Evolutionary conservation across 2,113 vertebrate genomes (phyloP).

Genomic region (Corythoichthys intestinalis): DNA sequence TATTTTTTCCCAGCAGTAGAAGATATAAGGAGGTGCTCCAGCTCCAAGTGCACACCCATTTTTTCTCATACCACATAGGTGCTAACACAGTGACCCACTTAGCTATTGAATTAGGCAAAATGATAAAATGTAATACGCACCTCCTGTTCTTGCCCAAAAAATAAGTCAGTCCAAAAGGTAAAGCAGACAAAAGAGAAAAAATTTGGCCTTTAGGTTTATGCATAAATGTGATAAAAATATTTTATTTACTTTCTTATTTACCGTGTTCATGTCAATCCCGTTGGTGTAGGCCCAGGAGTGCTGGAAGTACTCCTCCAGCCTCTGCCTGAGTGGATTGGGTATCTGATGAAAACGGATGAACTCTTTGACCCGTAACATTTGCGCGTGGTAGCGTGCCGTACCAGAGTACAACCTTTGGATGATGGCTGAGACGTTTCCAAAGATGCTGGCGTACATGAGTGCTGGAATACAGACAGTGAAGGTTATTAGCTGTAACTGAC

Average conservation of each 20-base stretch:
- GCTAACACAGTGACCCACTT: conserved; percentile 7
- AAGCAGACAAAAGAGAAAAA: conserved; percentile 86
- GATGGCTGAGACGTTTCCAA: conserved; percentile 98
- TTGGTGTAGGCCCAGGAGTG: conserved; percentile 98
- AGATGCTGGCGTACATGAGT: conserved; percentile 99
- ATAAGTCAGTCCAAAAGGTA: conserved; percentile 83
- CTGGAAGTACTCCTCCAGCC: conserved; percentile 98
- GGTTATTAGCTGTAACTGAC: background rate
- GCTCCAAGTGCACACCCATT: background rate
- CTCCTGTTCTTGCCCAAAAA: conserved; percentile 95
- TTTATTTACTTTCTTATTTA: conserved; percentile 59
- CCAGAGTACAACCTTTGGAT: conserved; percentile 98
- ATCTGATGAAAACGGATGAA: conserved; percentile 99
- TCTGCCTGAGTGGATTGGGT: conserved; percentile 91
- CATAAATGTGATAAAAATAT: conserved; percentile 1
- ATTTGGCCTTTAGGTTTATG: conserved; percentile 76
- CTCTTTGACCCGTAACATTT: conserved; percentile 97
- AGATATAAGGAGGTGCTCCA: background rate
- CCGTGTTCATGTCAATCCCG: conserved; percentile 99
- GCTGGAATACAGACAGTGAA: conserved; percentile 72
- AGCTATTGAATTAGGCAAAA: conserved; percentile 26
- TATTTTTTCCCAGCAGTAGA: no score
- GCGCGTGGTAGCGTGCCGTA: conserved; percentile 95
- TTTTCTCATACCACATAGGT: background rate
- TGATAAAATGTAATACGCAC: conserved; percentile 73